Evolutionary conservation across 2,113 vertebrate species (phyloP).

Genomic region (Lepus americanus): DNA sequence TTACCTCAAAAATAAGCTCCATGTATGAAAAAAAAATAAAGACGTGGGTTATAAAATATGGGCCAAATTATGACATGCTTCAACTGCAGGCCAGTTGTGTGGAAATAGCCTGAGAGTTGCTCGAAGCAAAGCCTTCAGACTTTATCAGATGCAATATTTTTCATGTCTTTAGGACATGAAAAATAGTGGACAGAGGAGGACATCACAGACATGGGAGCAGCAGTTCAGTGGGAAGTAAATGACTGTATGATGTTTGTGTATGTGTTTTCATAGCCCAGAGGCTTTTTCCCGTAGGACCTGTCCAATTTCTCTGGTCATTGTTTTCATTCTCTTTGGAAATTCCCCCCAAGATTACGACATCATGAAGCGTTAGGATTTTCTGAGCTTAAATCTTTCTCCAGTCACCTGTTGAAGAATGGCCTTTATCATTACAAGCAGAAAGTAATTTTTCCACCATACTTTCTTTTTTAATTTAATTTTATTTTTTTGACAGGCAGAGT

Average conservation of each 20-base stretch:
- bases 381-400: conserved; percentile 42
- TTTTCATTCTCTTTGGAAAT: conserved; percentile 17
- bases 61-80: neutral
- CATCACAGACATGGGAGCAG: neutral
- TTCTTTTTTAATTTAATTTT: neutral
- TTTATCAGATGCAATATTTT: neutral
- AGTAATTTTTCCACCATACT: conserved; percentile 8
- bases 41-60: neutral
- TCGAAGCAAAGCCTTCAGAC: conserved; percentile 41
- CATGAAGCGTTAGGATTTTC: conserved; percentile 32
- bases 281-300: neutral
- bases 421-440: conserved; percentile 18
- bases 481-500: no score
- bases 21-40: neutral
- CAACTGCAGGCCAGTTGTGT: neutral
- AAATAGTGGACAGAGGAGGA: neutral
- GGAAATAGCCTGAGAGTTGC: neutral
- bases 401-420: conserved; percentile 12
- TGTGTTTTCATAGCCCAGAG: neutral
- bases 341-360: neutral
- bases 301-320: neutral
- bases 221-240: neutral
- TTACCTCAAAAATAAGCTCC: neutral
- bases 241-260: neutral
- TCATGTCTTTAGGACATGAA: conserved; percentile 24